Evolutionary conservation across 2,888 invertebrate species (phyloP), one percentile per base, ranked within the genome.

Genomic region (Noctua janthina): DNA sequence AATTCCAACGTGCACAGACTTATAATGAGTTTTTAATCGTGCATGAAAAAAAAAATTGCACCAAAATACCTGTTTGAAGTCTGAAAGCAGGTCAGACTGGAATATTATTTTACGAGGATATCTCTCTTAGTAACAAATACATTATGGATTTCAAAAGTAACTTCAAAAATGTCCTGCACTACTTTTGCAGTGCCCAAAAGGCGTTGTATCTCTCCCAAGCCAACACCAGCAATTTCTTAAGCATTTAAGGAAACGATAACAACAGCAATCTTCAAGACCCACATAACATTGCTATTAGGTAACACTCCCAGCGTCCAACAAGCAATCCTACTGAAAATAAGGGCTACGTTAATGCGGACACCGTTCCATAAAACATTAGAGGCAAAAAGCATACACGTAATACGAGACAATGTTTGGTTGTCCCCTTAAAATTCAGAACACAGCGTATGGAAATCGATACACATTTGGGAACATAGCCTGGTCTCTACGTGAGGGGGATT

Each of bases 391-490:
- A 79, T 78, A 88, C 67, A 71, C 73, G 75, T 67, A 73, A 90
- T 59, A 80, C 68, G 80, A 84, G 75, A 79, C 85, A 78, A 77
- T 84, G 85, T 87, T 87, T 82, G 75, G 75, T 51, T 78, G 59
- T 73, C 78, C 78, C 73, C 81, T 91, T 89, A 86, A 85, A 85
- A 92, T 91, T 91, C 91, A 88, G 83, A 87, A 78, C 89, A 83
- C 92, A 83, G 49, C 74, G 78, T 87, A 87, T 90, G 88, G 91
- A 85, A 91, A 92, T 92, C 92, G 90, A 91, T 91, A 87, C 89
- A 90, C 91, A 90, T 92, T 92, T 91, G 90, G 88, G 89, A 90
- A 87, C 91, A 89, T 90, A 85, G 90, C 85, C 84, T 86, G 84
- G 89, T 81, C 64, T 35, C 83, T 87, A 91, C 91, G 91, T 91